These are phyloP conservation scores for Tenthredo distinguenda DNA, from an alignment of 2,888 invertebrate species.

Conservation along the genomic window DNA sequence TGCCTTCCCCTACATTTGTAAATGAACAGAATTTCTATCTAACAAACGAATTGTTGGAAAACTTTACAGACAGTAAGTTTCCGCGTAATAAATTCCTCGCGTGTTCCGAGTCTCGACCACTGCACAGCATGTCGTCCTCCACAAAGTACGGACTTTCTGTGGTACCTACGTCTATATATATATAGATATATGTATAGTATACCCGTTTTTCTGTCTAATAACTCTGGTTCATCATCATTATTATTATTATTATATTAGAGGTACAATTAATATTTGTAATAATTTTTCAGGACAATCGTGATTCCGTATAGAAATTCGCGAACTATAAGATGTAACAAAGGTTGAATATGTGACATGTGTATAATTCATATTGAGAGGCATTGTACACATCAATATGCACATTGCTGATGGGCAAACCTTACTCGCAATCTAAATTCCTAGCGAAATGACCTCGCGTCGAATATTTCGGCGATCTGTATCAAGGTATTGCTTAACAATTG, in stretches of 20 bases:
- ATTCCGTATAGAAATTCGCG: background rate
- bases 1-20: background rate
- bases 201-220: background rate
- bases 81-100: slow-evolving; percentile 29
- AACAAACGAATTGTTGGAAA: slow-evolving; percentile 46
- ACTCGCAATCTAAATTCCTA: slow-evolving; percentile 40
- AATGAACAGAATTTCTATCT: background rate
- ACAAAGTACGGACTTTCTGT: slow-evolving; percentile 13
- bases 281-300: background rate
- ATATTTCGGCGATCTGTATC: slow-evolving; percentile 56
- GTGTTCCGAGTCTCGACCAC: slow-evolving; percentile 16
- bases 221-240: background rate
- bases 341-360: background rate
- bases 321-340: background rate
- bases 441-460: slow-evolving; percentile 53
- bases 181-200: background rate
- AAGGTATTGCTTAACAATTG: slow-evolving; percentile 54
- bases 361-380: background rate
- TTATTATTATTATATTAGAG: background rate
- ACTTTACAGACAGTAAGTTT: slow-evolving; percentile 43
- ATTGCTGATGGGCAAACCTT: slow-evolving; percentile 4
- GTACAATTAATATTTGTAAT: background rate
- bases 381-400: background rate
- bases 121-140: slow-evolving; percentile 32
- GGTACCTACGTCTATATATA: background rate